Evolutionary conservation across 2,113 vertebrate species (phyloP), one percentile per base, ranked within the genome.

Genomic region (Upupa epops): DNA sequence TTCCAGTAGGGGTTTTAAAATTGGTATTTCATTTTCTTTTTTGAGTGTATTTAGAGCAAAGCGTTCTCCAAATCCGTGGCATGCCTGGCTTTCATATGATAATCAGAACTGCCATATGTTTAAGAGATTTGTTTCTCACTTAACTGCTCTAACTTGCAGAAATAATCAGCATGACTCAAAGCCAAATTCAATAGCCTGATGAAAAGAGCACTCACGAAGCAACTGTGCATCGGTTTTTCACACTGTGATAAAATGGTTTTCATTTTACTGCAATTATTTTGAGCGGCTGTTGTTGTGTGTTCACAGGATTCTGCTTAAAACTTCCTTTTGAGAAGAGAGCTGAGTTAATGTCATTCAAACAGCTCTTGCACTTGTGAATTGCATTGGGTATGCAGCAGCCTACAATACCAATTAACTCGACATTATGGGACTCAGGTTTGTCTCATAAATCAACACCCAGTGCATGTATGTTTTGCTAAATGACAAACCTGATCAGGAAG

Each of bases 81-180:
- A 29, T 81, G 46, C 55, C 69, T 89, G 75, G 69, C 49, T 96
- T 96, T 95, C 86, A 77, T 88, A 58, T 82, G 74, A 91, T 94
- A 96, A 97, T 94, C 89, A 93, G 37, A 51, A 37, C 46, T 71
- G 52, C 92, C 79, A 86, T 95, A 93, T 94, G 90, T 85, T 93
- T 94, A 88, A 93, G 72, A 86, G 65, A 76, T 80, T 96, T 96
- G 51, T 58, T 92, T 93, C 76, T 95, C 73, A 90, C 68, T 96
- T 92, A 91, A 78, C 46, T 91, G 66, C 61, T 83, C 89, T 95
- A 92, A 88, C 63, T 87, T 77, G 63, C 87, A 95, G 83, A 84
- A 94, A 78, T 84, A 96, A 94, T 86, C 90, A 95, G 78, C 66
- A 88, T 59, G 72, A 89, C 92, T 81, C 72, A 93, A 95, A 96